These are phyloP conservation scores for Acholoe squamosa DNA, from an alignment of 2,888 invertebrate genomes.

Conservation along the genomic window DNA sequence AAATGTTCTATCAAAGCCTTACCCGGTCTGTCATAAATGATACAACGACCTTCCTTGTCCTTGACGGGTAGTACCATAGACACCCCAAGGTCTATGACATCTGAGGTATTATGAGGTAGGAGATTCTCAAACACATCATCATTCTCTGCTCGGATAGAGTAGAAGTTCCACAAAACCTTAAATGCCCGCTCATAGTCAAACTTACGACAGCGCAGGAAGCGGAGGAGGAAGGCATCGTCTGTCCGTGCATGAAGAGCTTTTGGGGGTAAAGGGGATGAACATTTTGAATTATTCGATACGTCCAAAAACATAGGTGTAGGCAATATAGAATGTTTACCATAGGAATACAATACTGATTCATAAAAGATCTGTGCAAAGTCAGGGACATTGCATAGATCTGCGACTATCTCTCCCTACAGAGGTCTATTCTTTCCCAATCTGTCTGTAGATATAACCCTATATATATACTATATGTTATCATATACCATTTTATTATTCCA, in stretches of 20 bases:
- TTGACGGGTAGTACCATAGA: conserved; percentile 77
- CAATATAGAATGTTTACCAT: no score
- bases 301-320: no score
- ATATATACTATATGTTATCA: no score
- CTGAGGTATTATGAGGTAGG: conserved; percentile 76
- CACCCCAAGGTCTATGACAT: conserved; percentile 78
- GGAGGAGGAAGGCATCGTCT: conserved; percentile 89
- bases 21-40: conserved; percentile 80
- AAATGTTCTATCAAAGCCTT: neutral
- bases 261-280: neutral
- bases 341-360: no score
- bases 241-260: conserved; percentile 77
- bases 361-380: no score
- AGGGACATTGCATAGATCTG: no score
- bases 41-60: conserved; percentile 81
- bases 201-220: conserved; percentile 93
- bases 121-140: conserved; percentile 79
- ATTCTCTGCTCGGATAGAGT: conserved; percentile 77
- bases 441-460: no score
- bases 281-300: no score
- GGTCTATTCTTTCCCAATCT: no score
- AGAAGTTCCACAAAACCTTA: conserved; percentile 85
- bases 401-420: no score
- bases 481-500: no score
- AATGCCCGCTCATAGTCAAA: conserved; percentile 93